Base-by-base conservation (phyloP, 1,140 invertebrate species). In the Drosophila tsacasi region DNA sequence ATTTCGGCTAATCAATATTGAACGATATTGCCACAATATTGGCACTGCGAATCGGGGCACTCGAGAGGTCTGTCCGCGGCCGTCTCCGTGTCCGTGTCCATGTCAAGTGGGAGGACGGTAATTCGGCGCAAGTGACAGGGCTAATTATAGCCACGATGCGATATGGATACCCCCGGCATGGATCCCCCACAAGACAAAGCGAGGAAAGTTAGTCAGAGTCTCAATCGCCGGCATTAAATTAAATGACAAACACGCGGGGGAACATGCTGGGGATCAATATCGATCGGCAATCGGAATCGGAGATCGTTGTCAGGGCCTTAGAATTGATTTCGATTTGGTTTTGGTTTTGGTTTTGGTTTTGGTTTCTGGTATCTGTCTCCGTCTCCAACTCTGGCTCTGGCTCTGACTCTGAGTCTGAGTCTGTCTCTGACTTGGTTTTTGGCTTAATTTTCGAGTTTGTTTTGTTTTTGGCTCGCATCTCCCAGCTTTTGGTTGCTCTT, bases 21-120 rank as follows among this genome's bases (percentile, higher is more conserved):
- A 79, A 61, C 49, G 60, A 79, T 79, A 79, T 79, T 79, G 76
- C 46, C 67, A 79, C 42, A 79, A 79, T 79, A 79, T 79, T 79
- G 76, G 66, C 76, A 79, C 63, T 77, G 59, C 60, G 27, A 42
- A 61, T 25, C 60, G 19, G 35, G 47, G 15, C 49, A 32, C 47
- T 40, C 46, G 37, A 68, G 47, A 49, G 23, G 15, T 5, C 12
- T 3, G 35, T 30, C 13, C 8, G 27, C 30, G 39, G 12, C 35
- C 35, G 12, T n/a, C n/a, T n/a, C n/a, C n/a, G n/a, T n/a, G n/a
- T n/a, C n/a, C n/a, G 3, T 8, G 40, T 44, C 49, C 32, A 21
- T 47, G 39, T 73, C 67, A 35, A 72, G 68, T 72, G 67, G 67
- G 6, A 10, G 15, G 23, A 10, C 15, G 23, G 47, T 71, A 44